Evolutionary conservation across 2,888 invertebrate species (phyloP).

Genomic region (Poecilus cupreus): DNA sequence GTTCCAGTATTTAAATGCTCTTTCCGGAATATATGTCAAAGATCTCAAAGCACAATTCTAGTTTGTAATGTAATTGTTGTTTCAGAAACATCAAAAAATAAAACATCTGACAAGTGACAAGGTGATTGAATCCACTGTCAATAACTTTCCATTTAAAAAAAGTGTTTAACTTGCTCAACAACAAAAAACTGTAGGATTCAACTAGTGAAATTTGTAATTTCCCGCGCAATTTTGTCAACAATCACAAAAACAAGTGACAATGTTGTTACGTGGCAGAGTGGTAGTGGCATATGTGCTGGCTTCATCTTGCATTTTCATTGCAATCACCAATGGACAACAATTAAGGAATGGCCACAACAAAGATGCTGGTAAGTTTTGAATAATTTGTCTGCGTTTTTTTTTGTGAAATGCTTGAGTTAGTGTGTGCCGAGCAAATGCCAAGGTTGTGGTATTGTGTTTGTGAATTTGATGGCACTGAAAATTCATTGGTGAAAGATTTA

Average conservation of each 20-base stretch:
- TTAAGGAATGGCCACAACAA: constrained; percentile 60
- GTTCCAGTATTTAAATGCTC: no score
- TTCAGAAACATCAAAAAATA: constrained; percentile 3
- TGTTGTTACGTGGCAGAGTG: constrained; percentile 53
- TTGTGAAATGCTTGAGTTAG: not conserved
- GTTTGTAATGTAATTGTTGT: not conserved
- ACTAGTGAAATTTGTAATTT: not conserved
- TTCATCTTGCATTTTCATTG: constrained; percentile 52
- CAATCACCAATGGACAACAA: constrained; percentile 56
- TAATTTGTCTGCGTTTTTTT: not conserved
- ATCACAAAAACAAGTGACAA: constrained; percentile 49
- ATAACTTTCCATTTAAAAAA: not conserved
- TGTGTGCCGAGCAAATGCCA: not conserved
- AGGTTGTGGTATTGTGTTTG: not conserved
- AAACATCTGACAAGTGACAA: not conserved
- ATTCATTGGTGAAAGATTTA: not conserved
- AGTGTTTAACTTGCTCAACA: not conserved
- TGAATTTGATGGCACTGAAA: not conserved
- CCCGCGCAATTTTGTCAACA: not conserved
- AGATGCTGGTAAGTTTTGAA: constrained; percentile 59
- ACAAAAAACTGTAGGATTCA: not conserved
- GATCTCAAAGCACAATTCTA: not conserved
- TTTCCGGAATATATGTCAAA: no score
- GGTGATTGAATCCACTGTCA: not conserved
- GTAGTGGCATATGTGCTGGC: constrained; percentile 56